Evolutionary conservation across 2,797 vertebrate genomes (phyloP).

Genomic region (Eulemur mongoz): DNA sequence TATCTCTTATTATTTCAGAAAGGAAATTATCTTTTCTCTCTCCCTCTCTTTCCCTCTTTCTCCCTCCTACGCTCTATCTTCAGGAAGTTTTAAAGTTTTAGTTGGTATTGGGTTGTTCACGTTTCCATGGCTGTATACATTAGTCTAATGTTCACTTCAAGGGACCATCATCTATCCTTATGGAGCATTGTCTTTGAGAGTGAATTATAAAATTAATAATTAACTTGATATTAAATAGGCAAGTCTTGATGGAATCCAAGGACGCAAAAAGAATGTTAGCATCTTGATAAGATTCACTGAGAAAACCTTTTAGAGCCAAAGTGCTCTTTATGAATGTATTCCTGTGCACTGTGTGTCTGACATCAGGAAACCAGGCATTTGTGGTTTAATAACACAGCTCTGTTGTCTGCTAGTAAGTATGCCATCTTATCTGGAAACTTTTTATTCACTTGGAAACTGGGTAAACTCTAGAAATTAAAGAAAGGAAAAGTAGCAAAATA

Average conservation of each 20-base stretch:
- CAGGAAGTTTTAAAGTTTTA: background rate
- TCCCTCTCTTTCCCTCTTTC: background rate
- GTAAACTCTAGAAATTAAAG: slow-evolving; percentile 34
- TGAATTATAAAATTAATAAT: slow-evolving; percentile 21
- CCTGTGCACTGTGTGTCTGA: too few relatives aligned
- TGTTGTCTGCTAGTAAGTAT: background rate
- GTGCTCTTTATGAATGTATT: background rate
- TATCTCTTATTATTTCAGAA: background rate
- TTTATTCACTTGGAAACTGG: background rate
- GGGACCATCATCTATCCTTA: background rate
- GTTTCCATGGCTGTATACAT: background rate
- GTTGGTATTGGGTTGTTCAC: background rate
- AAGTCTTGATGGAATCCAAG: background rate
- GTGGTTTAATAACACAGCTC: background rate
- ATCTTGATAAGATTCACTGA: background rate
- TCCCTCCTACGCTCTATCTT: background rate
- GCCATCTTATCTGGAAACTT: background rate
- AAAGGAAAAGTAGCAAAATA: background rate
- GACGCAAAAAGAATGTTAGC: background rate
- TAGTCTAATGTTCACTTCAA: background rate
- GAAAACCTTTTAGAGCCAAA: background rate
- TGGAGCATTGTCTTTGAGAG: background rate
- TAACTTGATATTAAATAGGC: background rate
- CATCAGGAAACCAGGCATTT: background rate
- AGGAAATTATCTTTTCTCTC: background rate